Conservation (phyloP, 2,888 invertebrate genomes). For the Tholera decimalis region DNA sequence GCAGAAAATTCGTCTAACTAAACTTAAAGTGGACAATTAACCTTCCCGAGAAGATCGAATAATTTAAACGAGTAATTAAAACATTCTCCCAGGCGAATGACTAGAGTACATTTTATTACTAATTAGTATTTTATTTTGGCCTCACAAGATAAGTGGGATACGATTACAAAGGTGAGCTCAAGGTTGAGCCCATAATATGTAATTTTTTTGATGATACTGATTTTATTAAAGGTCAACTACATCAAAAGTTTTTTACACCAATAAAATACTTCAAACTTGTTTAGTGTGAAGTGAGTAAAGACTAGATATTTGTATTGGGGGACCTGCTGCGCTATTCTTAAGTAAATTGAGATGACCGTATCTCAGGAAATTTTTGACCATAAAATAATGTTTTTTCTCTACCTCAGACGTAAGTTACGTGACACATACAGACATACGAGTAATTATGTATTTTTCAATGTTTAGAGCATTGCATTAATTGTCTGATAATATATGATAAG, state of each 20-base stretch:
- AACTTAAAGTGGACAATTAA: constrained; percentile 60
- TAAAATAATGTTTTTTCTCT: too few species aligned
- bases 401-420: too few species aligned
- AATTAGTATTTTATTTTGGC: constrained; percentile 50
- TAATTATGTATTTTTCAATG: too few species aligned
- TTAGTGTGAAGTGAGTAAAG: too few species aligned
- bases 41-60: constrained; percentile 44
- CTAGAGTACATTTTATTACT: constrained; percentile 46
- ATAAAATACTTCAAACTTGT: background rate
- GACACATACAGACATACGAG: too few species aligned
- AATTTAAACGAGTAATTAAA: constrained; percentile 48
- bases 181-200: constrained; percentile 6
- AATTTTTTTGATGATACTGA: background rate
- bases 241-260: background rate
- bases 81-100: constrained; percentile 29
- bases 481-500: too few species aligned
- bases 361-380: too few species aligned
- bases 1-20: constrained; percentile 42
- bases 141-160: constrained; percentile 33
- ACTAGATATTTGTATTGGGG: too few species aligned
- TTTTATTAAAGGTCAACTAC: background rate
- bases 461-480: too few species aligned
- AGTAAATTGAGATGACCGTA: too few species aligned
- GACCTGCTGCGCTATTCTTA: too few species aligned
- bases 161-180: constrained; percentile 13